Evolutionary conservation across 1,140 invertebrate species (phyloP), one percentile per base, ranked within the genome.

Genomic region (Ips typographus): DNA sequence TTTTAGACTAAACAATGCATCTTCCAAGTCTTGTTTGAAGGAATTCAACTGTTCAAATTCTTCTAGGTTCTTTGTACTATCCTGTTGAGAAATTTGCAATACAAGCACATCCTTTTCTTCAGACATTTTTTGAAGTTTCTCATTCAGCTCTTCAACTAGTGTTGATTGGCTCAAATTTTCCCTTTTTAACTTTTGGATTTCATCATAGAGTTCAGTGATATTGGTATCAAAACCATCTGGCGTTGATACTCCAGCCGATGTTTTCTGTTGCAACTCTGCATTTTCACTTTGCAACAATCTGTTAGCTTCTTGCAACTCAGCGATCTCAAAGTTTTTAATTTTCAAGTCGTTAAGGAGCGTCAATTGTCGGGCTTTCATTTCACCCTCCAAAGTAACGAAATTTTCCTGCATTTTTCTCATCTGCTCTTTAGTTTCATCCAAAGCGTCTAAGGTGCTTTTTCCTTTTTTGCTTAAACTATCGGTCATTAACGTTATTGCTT

Each of bases 331-430:
- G 52, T 77, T 77, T 63, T 77, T 77, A 2, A 67, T 56, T 67
- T 75, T 74, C 47, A 77, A 73, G 65, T 77, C 76, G 61, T 73
- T 71, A 3, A 76, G 49, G 2, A 77, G 53, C 55, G 69, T 71
- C 56, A 76, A 67, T 55, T 77, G 76, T 56, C 92, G 89, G 68
- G 85, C 81, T 75, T 88, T 89, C 82, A 91, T 88, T 65, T 90
- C 86, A 51, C 80, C 80, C 82, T 94, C 92, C 77, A 89, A 83
- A 2, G 83, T 81, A 6, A 89, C 81, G 82, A 93, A 93, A 79
- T 90, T 89, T 74, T 88, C 84, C 75, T 93, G 91, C 89, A 93
- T 91, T 74, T 87, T 84, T 79, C 87, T 85, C 89, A 92, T 91
- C 80, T 92, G 88, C 71, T 89, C 86, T 79, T 91, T 89, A 6